phyloP scores from a whole-genome alignment of 2,113 vertebrate species.

The Castor canadensis region DNA sequence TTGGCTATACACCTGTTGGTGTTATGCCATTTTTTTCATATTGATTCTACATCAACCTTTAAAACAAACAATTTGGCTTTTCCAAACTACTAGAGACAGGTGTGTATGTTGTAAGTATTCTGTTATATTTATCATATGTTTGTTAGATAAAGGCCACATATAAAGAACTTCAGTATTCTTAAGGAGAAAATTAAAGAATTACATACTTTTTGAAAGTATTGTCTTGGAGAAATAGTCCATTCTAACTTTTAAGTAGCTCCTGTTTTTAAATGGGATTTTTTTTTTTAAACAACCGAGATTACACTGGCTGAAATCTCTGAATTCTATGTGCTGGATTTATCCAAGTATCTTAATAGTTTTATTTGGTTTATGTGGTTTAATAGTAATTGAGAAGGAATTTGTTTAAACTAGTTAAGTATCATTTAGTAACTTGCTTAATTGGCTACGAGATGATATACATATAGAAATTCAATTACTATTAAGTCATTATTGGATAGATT shows the following conservation, averaged over 20 bases:
- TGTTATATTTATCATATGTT: not conserved
- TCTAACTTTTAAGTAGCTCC: not conserved
- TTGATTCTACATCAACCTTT: not conserved
- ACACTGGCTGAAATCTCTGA: not conserved
- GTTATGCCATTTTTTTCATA: not conserved
- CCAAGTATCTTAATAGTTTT: not conserved
- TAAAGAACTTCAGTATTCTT: not conserved
- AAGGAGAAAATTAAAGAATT: not conserved
- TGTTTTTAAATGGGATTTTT: not conserved
- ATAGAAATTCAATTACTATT: not conserved
- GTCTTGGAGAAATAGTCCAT: not conserved
- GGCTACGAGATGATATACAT: not conserved
- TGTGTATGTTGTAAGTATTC: not conserved
- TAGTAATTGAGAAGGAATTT: not conserved
- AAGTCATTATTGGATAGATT: not conserved
- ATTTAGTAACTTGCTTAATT: not conserved
- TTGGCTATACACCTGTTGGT: not conserved
- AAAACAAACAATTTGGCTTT: not conserved
- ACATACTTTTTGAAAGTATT: not conserved
- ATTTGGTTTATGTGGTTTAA: not conserved
- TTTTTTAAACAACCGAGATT: not conserved
- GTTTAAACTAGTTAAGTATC: not conserved
- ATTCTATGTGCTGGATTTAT: not conserved
- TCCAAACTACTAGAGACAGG: not conserved
- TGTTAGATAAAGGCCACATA: not conserved